Base-by-base conservation (phyloP, 2,888 invertebrate genomes). In the Microchrysa polita region DNA sequence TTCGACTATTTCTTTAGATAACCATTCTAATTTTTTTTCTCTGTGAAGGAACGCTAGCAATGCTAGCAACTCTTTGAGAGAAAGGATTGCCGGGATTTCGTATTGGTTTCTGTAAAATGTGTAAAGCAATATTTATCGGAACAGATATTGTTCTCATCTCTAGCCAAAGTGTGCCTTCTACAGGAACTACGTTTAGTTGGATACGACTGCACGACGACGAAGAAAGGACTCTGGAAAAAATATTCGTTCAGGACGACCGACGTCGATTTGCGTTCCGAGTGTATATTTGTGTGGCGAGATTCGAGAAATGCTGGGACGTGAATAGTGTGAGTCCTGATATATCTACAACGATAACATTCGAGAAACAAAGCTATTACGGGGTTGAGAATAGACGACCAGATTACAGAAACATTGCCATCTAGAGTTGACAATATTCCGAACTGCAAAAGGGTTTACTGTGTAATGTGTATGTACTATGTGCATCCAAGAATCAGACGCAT, bases 51-150 rank as follows among this genome's bases (percentile, higher is more conserved):
- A 69, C 69, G 57, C 42, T 34, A 34, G 55, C 55, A 18, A 34
- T 52, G 12, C n/a, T n/a, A n/a, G 57, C 22, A 20, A 40, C 55
- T 22, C 34, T 48, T 16, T 7, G 2, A 34, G 27, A 2, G 27
- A n/a, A 65, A 48, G 22, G 44, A 65, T 65, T 48, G 48, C 44
- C 16, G 23, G 48, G 14, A 48, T 65, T 65, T 44, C 20, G 44
- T 65, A 65, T 65, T 48, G 65, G 65, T 48, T 65, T 65, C 44
- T 20, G n/a, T n/a, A 65, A 48, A 48, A 44, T 23, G 65, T 65
- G 48, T 44, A 44, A 42, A 44, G 65, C 44, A 65, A 65, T 65
- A 44, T 48, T 65, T 65, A 65, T 48, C 65, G 7, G 48, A 22
- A 65, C 14, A 65, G 65, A 65, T 48, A 65, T 65, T 18, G 48